Conservation (phyloP, 2,797 vertebrate species). For the Menidia menidia region DNA sequence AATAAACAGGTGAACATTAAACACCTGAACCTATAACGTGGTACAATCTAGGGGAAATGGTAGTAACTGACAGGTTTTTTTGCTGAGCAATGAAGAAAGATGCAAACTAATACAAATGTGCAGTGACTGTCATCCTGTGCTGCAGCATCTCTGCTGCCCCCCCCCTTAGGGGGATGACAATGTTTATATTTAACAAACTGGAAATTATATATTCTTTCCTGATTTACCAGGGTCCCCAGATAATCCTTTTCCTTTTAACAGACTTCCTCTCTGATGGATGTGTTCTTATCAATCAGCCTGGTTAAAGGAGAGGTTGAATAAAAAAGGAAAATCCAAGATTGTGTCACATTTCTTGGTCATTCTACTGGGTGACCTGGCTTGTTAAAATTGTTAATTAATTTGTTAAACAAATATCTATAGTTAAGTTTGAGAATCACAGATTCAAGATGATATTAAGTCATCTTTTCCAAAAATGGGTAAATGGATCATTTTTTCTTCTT, state of each 20-base stretch:
- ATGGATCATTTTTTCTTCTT: too few species aligned
- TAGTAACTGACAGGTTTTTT: too few species aligned
- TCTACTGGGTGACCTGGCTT: slow-evolving; percentile 10
- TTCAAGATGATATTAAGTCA: neutral
- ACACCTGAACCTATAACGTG: too few species aligned
- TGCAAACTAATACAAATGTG: too few species aligned
- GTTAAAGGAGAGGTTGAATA: neutral
- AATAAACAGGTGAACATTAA: too few species aligned
- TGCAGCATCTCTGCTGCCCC: neutral
- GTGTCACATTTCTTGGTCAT: neutral
- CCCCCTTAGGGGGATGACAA: too few species aligned
- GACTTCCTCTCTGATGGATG: neutral
- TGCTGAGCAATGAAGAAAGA: too few species aligned
- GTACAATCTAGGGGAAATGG: too few species aligned
- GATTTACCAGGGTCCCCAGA: neutral
- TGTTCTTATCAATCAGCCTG: too few species aligned
- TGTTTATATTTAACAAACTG: neutral
- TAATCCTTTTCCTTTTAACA: neutral
- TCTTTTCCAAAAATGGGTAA: too few species aligned
- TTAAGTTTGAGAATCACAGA: slow-evolving; percentile 10
- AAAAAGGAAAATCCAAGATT: neutral
- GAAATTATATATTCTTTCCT: neutral
- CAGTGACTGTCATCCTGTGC: neutral
- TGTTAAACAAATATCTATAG: slow-evolving; percentile 23
- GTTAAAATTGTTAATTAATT: slow-evolving; percentile 29